Conservation (phyloP, 2,888 invertebrate genomes). For the Lymantria monacha region DNA sequence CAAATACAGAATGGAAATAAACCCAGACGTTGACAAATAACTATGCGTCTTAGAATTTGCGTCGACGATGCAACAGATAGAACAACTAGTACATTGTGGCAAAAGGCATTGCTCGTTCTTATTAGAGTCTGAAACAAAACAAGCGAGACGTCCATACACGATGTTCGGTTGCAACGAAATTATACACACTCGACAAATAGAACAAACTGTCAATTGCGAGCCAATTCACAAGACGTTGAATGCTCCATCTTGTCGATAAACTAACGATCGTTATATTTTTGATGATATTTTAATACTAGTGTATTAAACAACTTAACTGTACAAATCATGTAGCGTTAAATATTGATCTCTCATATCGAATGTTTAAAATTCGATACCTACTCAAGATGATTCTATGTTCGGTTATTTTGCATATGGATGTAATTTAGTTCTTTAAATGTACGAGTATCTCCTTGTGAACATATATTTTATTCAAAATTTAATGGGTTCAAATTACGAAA, state of each 20-base stretch:
- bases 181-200: conserved; percentile 63
- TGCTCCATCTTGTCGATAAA: conserved; percentile 54
- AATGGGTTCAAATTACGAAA: too few relatives aligned
- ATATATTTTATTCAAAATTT: too few relatives aligned
- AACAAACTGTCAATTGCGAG: conserved; percentile 39
- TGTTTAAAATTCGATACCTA: too few relatives aligned
- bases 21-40: conserved; percentile 52
- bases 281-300: too few relatives aligned
- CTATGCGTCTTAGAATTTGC: conserved; percentile 41
- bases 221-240: conserved; percentile 58
- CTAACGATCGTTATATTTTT: conserved; percentile 44
- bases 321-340: too few relatives aligned
- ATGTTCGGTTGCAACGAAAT: conserved; percentile 47
- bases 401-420: too few relatives aligned
- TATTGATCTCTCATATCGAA: too few relatives aligned
- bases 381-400: too few relatives aligned
- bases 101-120: conserved; percentile 13
- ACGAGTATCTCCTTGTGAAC: too few relatives aligned
- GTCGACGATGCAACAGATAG: conserved; percentile 34
- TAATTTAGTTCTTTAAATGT: too few relatives aligned
- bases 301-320: too few relatives aligned
- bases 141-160: conserved; percentile 15
- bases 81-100: conserved; percentile 18
- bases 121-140: conserved; percentile 23
- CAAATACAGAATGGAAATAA: conserved; percentile 41